Evolutionary conservation across 2,888 invertebrate species (phyloP).

Genomic region (Troides oblongomaculatus): DNA sequence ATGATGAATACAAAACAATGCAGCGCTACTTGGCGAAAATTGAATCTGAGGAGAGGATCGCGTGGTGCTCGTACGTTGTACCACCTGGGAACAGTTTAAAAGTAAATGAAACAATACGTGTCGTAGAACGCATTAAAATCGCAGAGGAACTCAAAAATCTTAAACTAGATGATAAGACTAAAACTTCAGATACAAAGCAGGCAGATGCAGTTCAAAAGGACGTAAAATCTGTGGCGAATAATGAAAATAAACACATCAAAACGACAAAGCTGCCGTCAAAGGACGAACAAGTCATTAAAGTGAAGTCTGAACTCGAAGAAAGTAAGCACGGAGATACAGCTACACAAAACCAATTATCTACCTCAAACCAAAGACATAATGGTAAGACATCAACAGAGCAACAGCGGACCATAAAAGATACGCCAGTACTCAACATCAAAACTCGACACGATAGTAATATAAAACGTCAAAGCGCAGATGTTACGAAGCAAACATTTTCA

Average conservation of each 20-base stretch:
- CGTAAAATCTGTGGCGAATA: too few relatives aligned
- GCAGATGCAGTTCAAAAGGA: background rate
- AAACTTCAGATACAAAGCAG: background rate
- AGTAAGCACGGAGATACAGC: too few relatives aligned
- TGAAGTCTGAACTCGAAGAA: too few relatives aligned
- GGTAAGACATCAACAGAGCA: background rate
- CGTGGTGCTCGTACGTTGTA: slow-evolving; percentile 20
- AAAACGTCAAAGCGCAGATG: too few relatives aligned
- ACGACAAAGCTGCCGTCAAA: too few relatives aligned
- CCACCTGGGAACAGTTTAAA: slow-evolving; percentile 22
- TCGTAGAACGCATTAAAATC: slow-evolving; percentile 17
- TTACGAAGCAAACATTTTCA: too few relatives aligned
- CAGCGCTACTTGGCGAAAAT: slow-evolving; percentile 22
- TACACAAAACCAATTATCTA: background rate
- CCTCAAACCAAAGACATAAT: background rate
- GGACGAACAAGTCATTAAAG: too few relatives aligned
- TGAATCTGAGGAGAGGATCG: slow-evolving; percentile 15
- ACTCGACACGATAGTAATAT: too few relatives aligned
- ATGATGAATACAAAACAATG: slow-evolving; percentile 13
- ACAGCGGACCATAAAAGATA: too few relatives aligned
- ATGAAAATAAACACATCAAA: too few relatives aligned
- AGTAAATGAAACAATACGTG: slow-evolving; percentile 15
- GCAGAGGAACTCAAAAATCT: slow-evolving; percentile 9
- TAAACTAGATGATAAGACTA: background rate
- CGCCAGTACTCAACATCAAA: too few relatives aligned